Evolutionary conservation across 2,888 invertebrate genomes (phyloP).

Genomic region (Acleris sparsana): DNA sequence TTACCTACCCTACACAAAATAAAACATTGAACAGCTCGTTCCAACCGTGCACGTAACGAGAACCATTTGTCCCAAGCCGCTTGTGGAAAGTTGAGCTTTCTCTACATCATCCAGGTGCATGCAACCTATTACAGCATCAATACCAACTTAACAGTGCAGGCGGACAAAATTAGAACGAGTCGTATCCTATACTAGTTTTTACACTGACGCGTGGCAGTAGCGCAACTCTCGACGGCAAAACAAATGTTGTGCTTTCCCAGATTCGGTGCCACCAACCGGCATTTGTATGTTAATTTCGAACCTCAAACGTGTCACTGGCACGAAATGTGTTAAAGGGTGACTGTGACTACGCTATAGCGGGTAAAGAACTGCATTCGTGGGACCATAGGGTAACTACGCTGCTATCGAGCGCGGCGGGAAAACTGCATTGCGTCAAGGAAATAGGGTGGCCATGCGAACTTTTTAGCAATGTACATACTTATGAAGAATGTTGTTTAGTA

Average conservation of each 20-base stretch:
- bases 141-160: slow-evolving; percentile 1
- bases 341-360: slow-evolving; percentile 11
- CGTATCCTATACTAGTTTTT: neutral
- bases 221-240: slow-evolving; percentile 4
- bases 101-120: slow-evolving; percentile 17
- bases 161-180: slow-evolving; percentile 5
- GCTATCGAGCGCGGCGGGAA: slow-evolving; percentile 30
- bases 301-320: too few species aligned
- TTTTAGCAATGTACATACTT: neutral
- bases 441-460: slow-evolving; percentile 14
- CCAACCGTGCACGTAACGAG: neutral
- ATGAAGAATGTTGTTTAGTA: neutral
- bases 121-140: slow-evolving; percentile 9
- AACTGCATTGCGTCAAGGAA: slow-evolving; percentile 33
- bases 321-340: neutral
- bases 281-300: too few species aligned
- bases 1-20: neutral
- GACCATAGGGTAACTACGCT: slow-evolving; percentile 14
- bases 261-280: neutral
- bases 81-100: slow-evolving; percentile 18
- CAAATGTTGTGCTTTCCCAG: neutral
- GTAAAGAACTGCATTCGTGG: slow-evolving; percentile 12
- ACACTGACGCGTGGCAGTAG: neutral
- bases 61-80: neutral
- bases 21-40: neutral